Evolutionary conservation across 2,888 invertebrate genomes (phyloP).

Genomic region (Deilephila porcellus): DNA sequence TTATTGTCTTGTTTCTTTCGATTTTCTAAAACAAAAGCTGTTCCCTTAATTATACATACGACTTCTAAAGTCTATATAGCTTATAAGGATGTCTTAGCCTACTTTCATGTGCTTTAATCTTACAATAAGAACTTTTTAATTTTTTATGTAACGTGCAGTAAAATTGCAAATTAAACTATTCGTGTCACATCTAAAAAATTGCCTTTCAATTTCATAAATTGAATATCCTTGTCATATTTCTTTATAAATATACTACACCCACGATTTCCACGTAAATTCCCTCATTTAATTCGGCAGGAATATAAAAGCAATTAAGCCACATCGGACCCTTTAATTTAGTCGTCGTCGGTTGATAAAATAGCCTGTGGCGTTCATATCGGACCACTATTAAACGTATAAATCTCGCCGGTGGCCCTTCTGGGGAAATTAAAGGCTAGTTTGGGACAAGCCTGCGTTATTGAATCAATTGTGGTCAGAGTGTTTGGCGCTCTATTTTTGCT

Average conservation of each 20-base stretch:
- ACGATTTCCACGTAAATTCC: constrained; percentile 39
- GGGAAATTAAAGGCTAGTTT: constrained; percentile 57
- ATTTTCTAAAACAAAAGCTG: background rate
- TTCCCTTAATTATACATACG: too few relatives aligned
- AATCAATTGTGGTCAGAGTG: constrained; percentile 18
- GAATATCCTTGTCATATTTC: background rate
- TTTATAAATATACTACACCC: background rate
- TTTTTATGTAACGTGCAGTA: too few relatives aligned
- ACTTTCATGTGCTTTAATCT: too few relatives aligned
- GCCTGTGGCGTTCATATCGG: constrained; percentile 59
- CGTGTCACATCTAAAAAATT: too few relatives aligned
- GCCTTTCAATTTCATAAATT: background rate
- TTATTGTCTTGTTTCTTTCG: background rate
- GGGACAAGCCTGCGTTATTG: constrained; percentile 44
- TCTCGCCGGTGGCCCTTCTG: constrained; percentile 55
- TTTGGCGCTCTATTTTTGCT: constrained; percentile 21
- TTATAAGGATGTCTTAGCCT: too few relatives aligned
- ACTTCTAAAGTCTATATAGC: too few relatives aligned
- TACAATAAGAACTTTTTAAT: too few relatives aligned
- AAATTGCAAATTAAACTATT: too few relatives aligned
- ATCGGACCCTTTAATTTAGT: constrained; percentile 46
- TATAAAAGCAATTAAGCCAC: constrained; percentile 42
- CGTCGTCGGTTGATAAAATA: constrained; percentile 62
- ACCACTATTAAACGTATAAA: constrained; percentile 78
- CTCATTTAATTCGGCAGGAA: constrained; percentile 34